These are phyloP conservation scores for Acleris sparsana DNA, from an alignment of 2,888 invertebrate genomes.

Conservation along the genomic window DNA sequence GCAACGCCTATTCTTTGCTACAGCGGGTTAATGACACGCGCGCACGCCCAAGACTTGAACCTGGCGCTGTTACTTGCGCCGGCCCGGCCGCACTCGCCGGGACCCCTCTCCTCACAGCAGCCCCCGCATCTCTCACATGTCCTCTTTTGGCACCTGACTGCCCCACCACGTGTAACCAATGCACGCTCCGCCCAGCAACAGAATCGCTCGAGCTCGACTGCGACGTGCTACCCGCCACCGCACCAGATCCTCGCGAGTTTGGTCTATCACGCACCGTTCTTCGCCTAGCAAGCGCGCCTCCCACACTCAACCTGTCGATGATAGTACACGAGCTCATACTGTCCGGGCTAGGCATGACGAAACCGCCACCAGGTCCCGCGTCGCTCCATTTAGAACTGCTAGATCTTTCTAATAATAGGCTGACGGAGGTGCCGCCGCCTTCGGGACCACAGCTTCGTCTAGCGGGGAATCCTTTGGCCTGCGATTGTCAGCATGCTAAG, in stretches of 20 bases:
- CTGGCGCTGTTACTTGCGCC: conserved; percentile 14
- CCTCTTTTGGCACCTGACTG: conserved; percentile 31
- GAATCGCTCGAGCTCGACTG: conserved; percentile 20
- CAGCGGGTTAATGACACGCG: conserved; percentile 32
- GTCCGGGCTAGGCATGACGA: conserved; percentile 32
- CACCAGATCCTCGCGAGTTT: conserved; percentile 4
- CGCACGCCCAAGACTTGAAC: conserved; percentile 7
- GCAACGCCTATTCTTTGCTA: conserved; percentile 45
- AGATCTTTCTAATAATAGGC: conserved; percentile 41
- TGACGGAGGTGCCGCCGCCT: conserved; percentile 36
- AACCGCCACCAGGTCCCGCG: conserved; percentile 24
- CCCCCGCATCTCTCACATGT: conserved; percentile 38
- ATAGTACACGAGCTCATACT: conserved; percentile 33
- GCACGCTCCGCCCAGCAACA: conserved; percentile 32
- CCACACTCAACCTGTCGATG: conserved; percentile 9
- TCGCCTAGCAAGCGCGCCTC: conserved; percentile 20
- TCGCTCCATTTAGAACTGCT: conserved; percentile 41
- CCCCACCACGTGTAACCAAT: conserved; percentile 27
- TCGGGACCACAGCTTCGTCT: conserved; percentile 37
- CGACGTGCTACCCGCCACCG: conserved; percentile 10
- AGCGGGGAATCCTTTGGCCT: conserved; percentile 44
- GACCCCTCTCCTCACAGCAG: conserved; percentile 38
- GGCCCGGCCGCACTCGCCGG: conserved; percentile 37
- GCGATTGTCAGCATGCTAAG: conserved; percentile 41
- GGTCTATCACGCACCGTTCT: conserved; percentile 29